Evolutionary conservation across 2,888 invertebrate species (phyloP), one percentile per base, ranked within the genome.

Genomic region (Thelaira solivaga): DNA sequence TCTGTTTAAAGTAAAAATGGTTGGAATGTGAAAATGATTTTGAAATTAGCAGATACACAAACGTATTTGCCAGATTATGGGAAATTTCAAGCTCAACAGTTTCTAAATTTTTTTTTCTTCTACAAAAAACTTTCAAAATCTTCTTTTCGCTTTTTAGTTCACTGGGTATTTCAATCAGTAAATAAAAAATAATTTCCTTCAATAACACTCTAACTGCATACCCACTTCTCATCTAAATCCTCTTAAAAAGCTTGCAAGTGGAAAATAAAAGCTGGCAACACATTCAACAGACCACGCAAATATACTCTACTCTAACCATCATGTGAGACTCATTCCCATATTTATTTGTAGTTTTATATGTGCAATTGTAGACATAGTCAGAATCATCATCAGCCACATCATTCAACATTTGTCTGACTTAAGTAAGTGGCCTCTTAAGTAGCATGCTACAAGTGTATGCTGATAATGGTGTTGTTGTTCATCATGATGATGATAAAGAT

Each of bases 391-490:
- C 72, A 55, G 31, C 49, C 31, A 31, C 55, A 64, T 73, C 31
- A 57, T 73, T 73, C 31, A 47, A 31, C 41, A 73, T 67, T 68
- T 57, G 62, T 64, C 68, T 57, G 67, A 49, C 39, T 61, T 31
- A 53, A 61, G 24, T 61, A 53, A 71, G 65, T 71, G 65, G 76
- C 72, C 49, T 39, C 36, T 55, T 41, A 36, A 61, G 76, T 49
- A 16, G 69, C 20, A 31, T 34, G 22, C 39, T 36, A 59, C 68
- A 49, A 59, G 49, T 65, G 49, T 61, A 61, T 24, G n/a, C n/a
- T n/a, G n/a, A n/a, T n/a, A n/a, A n/a, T n/a, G n/a, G n/a, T 39
- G 29, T 31, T 41, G 49, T 6, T 51, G 31, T 13, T 43, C 13
- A 47, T 47, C 13, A 43, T 4, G 49, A 45, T 43, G 43, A 22